phyloP scores from a whole-genome alignment of 2,113 vertebrate genomes.

The Gadus chalcogrammus region DNA sequence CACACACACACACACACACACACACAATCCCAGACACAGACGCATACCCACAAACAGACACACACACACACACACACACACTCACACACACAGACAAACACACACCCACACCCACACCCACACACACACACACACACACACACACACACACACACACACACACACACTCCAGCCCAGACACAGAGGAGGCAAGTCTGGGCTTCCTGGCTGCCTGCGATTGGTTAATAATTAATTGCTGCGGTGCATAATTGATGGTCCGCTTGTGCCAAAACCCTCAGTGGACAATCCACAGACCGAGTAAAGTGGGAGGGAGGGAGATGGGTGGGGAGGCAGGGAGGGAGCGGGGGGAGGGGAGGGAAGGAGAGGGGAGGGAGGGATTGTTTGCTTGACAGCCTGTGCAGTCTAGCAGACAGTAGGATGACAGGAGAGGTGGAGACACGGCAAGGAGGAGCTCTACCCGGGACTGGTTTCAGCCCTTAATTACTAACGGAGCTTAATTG shows the following conservation, averaged over 20 bases:
- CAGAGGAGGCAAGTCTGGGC: conserved; percentile 57
- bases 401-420: not conserved
- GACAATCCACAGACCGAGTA: conserved; percentile 44
- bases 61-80: not conserved
- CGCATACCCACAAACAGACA: conserved; percentile 4
- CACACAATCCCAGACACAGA: not conserved
- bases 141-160: conserved; percentile 1
- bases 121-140: not conserved
- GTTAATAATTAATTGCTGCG: conserved; percentile 70
- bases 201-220: conserved; percentile 53
- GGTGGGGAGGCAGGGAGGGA: conserved; percentile 2
- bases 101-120: not conserved
- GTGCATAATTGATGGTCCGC: conserved; percentile 69
- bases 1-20: not conserved
- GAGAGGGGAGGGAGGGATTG: not conserved
- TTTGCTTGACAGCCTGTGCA: no score
- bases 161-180: no score
- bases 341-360: not conserved
- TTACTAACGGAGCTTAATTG: conserved; percentile 63
- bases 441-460: conserved; percentile 26
- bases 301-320: conserved; percentile 1
- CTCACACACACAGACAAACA: not conserved
- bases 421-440: not conserved
- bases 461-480: conserved; percentile 45
- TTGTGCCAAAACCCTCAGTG: conserved; percentile 58